Percentiles rank a stretch among this genome's conserved stretches.
Evolutionary conservation across 2,888 invertebrate species (phyloP).

Genomic region (Boloria selene): DNA sequence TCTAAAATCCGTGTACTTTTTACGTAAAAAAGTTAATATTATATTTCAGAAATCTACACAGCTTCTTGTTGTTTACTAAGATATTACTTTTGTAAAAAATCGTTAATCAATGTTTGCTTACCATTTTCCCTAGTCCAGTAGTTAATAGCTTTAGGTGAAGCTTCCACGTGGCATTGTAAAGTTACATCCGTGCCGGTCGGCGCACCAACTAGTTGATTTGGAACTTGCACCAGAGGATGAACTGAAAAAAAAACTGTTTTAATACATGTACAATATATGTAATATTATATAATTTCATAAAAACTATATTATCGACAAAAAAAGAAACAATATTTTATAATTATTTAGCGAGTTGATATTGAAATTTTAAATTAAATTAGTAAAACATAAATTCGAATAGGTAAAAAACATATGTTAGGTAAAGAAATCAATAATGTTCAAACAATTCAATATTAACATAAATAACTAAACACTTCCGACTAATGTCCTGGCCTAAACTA

Average conservation of each 20-base stretch:
- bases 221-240: slow-evolving; percentile 96
- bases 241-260: slow-evolving; percentile 80
- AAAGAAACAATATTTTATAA: too few relatives aligned
- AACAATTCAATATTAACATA: too few relatives aligned
- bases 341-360: too few relatives aligned
- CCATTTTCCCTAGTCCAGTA: slow-evolving; percentile 96
- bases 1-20: too few relatives aligned
- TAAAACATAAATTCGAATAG: too few relatives aligned
- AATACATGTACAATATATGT: neutral
- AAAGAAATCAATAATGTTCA: too few relatives aligned
- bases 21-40: neutral
- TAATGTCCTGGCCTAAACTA: too few relatives aligned
- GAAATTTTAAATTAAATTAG: too few relatives aligned
- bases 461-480: too few relatives aligned
- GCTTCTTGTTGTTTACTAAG: too few relatives aligned
- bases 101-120: slow-evolving; percentile 67
- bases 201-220: slow-evolving; percentile 95
- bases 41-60: neutral
- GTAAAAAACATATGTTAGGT: too few relatives aligned
- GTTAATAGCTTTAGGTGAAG: slow-evolving; percentile 96
- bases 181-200: slow-evolving; percentile 93
- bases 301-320: neutral
- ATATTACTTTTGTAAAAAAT: neutral
- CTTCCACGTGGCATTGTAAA: slow-evolving; percentile 92
- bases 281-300: neutral